phyloP scores from a whole-genome alignment of 2,888 invertebrate genomes.

The Subacronicta megacephala region DNA sequence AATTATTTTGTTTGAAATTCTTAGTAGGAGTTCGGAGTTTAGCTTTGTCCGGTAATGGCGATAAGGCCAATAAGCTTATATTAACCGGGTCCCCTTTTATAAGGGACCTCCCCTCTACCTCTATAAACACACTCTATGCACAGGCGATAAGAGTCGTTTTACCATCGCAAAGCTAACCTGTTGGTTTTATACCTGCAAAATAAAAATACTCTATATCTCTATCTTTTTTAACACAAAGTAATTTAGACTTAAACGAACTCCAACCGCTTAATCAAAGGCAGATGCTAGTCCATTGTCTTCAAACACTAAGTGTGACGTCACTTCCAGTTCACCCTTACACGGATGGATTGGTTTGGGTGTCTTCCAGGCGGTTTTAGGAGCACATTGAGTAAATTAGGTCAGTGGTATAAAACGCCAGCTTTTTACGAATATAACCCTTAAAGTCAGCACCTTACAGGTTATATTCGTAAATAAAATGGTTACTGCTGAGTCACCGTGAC shows the following conservation, averaged over 20 bases:
- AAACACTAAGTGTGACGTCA: slow-evolving; percentile 40
- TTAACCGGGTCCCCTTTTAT: no score
- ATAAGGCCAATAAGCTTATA: no score
- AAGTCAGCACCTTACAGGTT: not conserved
- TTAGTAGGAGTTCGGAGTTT: no score
- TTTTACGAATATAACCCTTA: slow-evolving; percentile 4
- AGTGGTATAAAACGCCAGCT: slow-evolving; percentile 17
- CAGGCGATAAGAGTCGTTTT: no score
- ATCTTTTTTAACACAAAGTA: not conserved
- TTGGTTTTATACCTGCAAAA: no score
- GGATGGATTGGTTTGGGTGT: slow-evolving; percentile 50
- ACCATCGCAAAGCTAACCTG: no score
- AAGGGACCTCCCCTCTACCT: no score
- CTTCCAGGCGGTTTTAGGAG: slow-evolving; percentile 44
- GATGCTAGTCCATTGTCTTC: slow-evolving; percentile 43
- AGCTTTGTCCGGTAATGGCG: no score
- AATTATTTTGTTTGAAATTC: no score
- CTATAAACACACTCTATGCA: no score
- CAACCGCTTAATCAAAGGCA: slow-evolving; percentile 37
- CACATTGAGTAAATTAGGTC: slow-evolving; percentile 43
- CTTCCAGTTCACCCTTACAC: slow-evolving; percentile 34
- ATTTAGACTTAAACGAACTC: not conserved
- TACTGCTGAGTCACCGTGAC: slow-evolving; percentile 25
- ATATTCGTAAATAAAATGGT: no score
- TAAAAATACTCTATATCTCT: no score